These are phyloP conservation scores for Phrynocephalus forsythii DNA, from an alignment of 2,797 vertebrate genomes.

Conservation along the genomic window DNA sequence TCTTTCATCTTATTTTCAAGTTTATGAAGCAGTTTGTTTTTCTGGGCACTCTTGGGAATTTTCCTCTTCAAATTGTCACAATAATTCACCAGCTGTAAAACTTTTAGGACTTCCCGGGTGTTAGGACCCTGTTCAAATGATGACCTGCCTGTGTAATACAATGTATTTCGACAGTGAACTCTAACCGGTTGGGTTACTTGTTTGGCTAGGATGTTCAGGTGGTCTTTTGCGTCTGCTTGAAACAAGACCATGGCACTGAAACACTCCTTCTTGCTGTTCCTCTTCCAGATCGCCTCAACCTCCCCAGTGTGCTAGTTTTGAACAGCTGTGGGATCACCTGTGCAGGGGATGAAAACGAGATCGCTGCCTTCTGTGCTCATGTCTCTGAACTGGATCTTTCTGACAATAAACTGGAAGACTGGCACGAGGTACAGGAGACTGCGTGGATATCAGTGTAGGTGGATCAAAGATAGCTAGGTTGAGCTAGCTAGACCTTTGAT, in stretches of 20 bases:
- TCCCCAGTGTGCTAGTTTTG: constrained; percentile 92
- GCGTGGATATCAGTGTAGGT: too few species aligned
- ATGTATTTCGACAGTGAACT: too few species aligned
- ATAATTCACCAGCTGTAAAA: background rate
- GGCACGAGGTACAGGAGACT: constrained; percentile 87
- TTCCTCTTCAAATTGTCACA: background rate
- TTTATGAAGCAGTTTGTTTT: background rate
- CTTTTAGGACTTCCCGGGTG: background rate
- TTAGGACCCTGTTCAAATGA: background rate
- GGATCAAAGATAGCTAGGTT: too few species aligned
- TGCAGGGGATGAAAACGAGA: constrained; percentile 90
- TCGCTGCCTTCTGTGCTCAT: constrained; percentile 91
- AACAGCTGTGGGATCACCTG: constrained; percentile 91
- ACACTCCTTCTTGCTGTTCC: background rate
- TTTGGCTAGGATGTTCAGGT: background rate
- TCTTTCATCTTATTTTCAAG: background rate
- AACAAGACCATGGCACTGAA: background rate
- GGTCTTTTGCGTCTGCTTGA: background rate
- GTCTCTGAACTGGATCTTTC: constrained; percentile 96
- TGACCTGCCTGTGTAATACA: too few species aligned
- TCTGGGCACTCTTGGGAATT: background rate
- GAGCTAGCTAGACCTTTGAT: too few species aligned
- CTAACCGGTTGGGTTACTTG: background rate
- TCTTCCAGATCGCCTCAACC: constrained; percentile 89
- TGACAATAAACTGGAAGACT: constrained; percentile 92